Percentiles rank a stretch among this genome's conserved stretches.
phyloP scores from a whole-genome alignment of 37 sponge, comb jelly and placozoan species.

The Chondrosia reniformis region DNA sequence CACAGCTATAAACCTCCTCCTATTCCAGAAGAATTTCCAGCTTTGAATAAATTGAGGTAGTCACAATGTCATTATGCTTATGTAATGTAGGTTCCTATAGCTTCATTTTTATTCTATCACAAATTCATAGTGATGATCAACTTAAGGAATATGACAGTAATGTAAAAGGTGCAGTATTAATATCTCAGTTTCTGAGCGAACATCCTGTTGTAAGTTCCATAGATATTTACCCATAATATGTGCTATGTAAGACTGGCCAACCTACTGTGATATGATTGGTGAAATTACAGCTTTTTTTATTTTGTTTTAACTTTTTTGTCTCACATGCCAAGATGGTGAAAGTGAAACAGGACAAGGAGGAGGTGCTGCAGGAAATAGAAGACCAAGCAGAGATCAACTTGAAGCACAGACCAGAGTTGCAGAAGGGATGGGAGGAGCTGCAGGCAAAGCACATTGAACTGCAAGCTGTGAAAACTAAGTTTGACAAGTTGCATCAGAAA shows the following conservation, averaged over 20 bases:
- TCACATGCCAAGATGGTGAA: slow-evolving; percentile 7
- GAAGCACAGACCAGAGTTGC: slow-evolving; percentile 54
- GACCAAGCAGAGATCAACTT: slow-evolving; percentile 39
- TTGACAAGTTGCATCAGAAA: not conserved
- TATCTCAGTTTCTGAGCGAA: not conserved
- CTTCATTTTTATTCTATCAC: not conserved
- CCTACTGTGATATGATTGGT: not conserved
- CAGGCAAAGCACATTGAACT: slow-evolving; percentile 42
- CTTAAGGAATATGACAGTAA: not conserved
- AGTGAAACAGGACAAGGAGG: not conserved
- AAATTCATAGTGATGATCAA: not conserved
- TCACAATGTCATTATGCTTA: too few species aligned
- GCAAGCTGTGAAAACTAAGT: not conserved
- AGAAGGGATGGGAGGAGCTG: slow-evolving; percentile 44
- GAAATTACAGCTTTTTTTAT: too few species aligned
- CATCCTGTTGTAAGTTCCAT: not conserved
- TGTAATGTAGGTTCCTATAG: not conserved
- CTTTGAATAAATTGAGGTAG: too few species aligned
- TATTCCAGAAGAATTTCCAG: too few species aligned
- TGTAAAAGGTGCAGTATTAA: not conserved
- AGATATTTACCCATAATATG: too few species aligned
- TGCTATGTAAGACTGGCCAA: too few species aligned
- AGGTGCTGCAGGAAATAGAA: not conserved
- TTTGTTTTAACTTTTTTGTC: not conserved
- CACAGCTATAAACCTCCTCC: too few species aligned